Evolutionary conservation across 2,113 vertebrate genomes (phyloP).

Genomic region (Acrocephalus arundinaceus): DNA sequence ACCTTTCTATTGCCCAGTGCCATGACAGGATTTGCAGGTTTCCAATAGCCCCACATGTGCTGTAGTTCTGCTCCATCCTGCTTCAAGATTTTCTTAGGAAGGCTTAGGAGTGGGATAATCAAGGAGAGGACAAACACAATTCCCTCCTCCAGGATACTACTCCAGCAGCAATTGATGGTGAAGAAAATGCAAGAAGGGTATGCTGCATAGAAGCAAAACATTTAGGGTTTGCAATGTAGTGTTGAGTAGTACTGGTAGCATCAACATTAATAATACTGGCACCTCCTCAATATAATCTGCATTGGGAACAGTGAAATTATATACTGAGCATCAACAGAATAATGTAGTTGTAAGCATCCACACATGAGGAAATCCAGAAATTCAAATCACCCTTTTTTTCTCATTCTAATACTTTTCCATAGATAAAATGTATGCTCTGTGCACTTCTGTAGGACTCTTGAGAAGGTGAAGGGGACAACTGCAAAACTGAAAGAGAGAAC

Average conservation of each 20-base stretch:
- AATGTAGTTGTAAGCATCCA: background rate
- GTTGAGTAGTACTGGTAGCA: background rate
- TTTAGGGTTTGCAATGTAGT: background rate
- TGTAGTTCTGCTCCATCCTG: background rate
- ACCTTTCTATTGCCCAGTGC: background rate
- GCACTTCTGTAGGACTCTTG: background rate
- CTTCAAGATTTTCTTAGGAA: background rate
- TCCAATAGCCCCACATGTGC: background rate
- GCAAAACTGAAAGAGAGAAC: background rate
- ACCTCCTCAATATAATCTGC: background rate
- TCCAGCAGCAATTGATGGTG: background rate
- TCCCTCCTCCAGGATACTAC: background rate
- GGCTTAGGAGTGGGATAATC: rapidly evolving
- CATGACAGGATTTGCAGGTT: background rate
- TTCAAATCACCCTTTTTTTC: background rate
- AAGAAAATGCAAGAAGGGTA: background rate
- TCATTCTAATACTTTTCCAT: background rate
- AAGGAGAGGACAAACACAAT: background rate
- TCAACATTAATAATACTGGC: background rate
- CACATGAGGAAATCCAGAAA: background rate
- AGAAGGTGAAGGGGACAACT: background rate
- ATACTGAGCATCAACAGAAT: background rate
- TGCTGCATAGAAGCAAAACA: background rate
- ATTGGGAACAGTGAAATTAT: background rate
- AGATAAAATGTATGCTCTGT: background rate